Base-by-base conservation (phyloP, 1,140 invertebrate genomes). In the Diprion similis region DNA sequence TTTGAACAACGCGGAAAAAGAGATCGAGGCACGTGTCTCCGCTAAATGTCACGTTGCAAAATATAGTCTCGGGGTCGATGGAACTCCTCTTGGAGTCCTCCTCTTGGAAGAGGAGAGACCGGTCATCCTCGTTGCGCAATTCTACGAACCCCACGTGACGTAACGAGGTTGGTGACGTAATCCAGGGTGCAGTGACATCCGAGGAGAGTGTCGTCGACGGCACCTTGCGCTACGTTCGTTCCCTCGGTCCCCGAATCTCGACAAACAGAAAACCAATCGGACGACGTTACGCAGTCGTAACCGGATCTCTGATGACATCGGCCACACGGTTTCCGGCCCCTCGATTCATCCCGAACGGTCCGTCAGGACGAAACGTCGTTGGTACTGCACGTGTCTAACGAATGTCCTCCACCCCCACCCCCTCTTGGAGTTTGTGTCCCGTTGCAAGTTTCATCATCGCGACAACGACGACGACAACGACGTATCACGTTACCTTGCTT, bases 261-360 rank as follows among this genome's bases (percentile, higher is more conserved):
- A 59, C 51, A 59, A 59, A 59, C 51, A 59, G 24, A 59, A 59
- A 59, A 59, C 51, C 51, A 59, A 59, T 59, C 51, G 51, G 11
- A 59, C 24, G 24, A 37, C 6, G 24, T 37, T 59, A 17, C 51
- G n/a, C n/a, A 59, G 51, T 59, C 51, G 51, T 59, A 59, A 59
- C 51, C 51, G 51, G 51, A 59, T 6, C 51, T 17, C 11, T 59
- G n/a, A 59, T 59, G 11, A 37, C 24, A 37, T 59, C 51, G 11
- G 51, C 51, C 11, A 59, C 6, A 37, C 24, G 51, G 51, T 59
- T 59, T 59, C 51, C 51, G 51, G 11, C 51, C 51, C 51, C 51
- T 10, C 51, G 11, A 13, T 15, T 10, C 48, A 51, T n/a, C 48
- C 48, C 15, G 15, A 51, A 10, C 48, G 48, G 48, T 15, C 10